Conservation (phyloP, 2,797 vertebrate species). For the Chelon labrosus region DNA sequence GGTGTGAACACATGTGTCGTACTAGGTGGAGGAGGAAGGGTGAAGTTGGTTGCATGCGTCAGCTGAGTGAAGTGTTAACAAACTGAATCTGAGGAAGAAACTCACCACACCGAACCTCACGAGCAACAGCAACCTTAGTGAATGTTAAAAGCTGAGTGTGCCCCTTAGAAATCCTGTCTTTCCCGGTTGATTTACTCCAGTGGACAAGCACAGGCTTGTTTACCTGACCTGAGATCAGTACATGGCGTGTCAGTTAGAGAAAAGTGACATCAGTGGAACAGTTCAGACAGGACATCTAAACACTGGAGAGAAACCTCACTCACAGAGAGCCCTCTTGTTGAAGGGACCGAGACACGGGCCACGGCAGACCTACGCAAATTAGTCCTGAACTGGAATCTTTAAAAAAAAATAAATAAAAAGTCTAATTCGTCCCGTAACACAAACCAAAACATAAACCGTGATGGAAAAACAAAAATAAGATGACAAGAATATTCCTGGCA, state of each 20-base stretch:
- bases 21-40: slow-evolving; percentile 73
- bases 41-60: slow-evolving; percentile 65
- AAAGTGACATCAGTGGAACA: slow-evolving; percentile 74
- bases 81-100: slow-evolving; percentile 35
- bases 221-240: slow-evolving; percentile 48
- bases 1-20: slow-evolving; percentile 73
- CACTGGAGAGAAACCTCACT: slow-evolving; percentile 36
- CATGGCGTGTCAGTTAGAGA: slow-evolving; percentile 29
- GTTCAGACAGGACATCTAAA: slow-evolving; percentile 65
- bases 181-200: slow-evolving; percentile 21
- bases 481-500: slow-evolving; percentile 66
- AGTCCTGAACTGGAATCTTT: slow-evolving; percentile 41
- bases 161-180: slow-evolving; percentile 22
- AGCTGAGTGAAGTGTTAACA: slow-evolving; percentile 42
- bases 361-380: slow-evolving; percentile 68
- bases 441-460: slow-evolving; percentile 47
- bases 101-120: slow-evolving; percentile 4
- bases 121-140: neutral
- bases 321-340: slow-evolving; percentile 71
- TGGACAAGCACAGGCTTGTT: slow-evolving; percentile 54
- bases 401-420: slow-evolving; percentile 22
- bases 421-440: slow-evolving; percentile 54
- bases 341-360: slow-evolving; percentile 33
- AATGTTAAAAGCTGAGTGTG: slow-evolving; percentile 1
- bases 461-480: slow-evolving; percentile 58